Evolutionary conservation across 1,140 invertebrate species (phyloP).

Genomic region (Arion vulgaris): DNA sequence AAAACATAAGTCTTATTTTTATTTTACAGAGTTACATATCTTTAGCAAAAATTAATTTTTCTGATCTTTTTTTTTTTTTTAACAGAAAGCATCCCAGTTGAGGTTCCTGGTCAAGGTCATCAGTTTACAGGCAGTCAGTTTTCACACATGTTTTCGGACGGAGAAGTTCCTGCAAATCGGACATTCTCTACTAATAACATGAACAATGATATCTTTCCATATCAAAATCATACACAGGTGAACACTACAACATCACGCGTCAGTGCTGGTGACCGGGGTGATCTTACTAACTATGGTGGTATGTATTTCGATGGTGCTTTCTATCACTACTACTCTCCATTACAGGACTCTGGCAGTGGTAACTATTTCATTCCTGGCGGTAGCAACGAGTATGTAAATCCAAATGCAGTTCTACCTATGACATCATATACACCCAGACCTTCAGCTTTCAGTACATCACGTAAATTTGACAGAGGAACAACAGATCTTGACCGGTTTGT

Average conservation of each 20-base stretch:
- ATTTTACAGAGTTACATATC: no score
- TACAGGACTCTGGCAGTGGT: constrained; percentile 10
- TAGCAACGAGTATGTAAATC: constrained; percentile 45
- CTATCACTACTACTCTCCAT: constrained; percentile 39
- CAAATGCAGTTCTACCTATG: constrained; percentile 49
- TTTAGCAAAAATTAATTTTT: no score
- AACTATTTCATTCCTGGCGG: neutral
- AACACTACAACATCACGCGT: neutral
- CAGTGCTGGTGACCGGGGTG: neutral
- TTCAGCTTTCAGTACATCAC: neutral
- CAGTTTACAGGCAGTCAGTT: neutral
- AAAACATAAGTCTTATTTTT: no score
- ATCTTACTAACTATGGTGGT: neutral
- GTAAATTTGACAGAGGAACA: neutral
- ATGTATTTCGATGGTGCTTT: constrained; percentile 31
- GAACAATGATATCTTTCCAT: neutral
- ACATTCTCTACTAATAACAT: neutral
- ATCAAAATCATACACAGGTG: neutral
- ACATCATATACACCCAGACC: constrained; percentile 13
- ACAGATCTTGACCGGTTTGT: neutral
- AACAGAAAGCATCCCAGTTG: constrained; percentile 34
- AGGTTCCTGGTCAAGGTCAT: neutral
- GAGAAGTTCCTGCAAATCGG: neutral
- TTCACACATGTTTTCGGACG: neutral
- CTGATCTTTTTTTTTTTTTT: no score